Conservation (phyloP, 2,797 vertebrate genomes). For the Syngnathus acus region DNA sequence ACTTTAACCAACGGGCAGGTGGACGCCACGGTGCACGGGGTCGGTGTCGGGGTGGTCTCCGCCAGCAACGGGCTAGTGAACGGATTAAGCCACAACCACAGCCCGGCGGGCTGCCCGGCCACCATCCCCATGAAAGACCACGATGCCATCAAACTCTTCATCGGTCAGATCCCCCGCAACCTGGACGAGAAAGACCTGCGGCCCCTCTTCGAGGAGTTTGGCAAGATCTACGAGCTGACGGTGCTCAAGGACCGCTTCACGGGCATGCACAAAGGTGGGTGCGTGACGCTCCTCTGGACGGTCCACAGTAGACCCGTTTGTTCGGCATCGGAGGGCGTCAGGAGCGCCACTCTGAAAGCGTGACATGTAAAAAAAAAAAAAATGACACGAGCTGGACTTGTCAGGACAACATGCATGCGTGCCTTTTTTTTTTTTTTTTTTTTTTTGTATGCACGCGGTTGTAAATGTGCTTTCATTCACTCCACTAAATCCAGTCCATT, state of each 20-base stretch:
- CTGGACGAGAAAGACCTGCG: slow-evolving; percentile 99
- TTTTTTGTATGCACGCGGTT: slow-evolving; percentile 29
- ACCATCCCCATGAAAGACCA: slow-evolving; percentile 99
- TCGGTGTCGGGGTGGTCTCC: slow-evolving; percentile 81
- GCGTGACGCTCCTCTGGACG: slow-evolving; percentile 23
- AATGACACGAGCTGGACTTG: slow-evolving; percentile 15
- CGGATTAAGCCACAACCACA: slow-evolving; percentile 99
- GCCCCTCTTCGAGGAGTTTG: slow-evolving; percentile 99
- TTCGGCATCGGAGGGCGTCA: neutral
- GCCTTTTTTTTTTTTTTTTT: neutral
- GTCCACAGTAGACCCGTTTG: too few species aligned
- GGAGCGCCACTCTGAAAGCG: neutral
- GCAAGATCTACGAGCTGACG: slow-evolving; percentile 99
- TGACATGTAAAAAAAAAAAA: neutral
- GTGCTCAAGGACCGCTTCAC: slow-evolving; percentile 99
- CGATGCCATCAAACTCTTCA: slow-evolving; percentile 99
- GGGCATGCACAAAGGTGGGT: slow-evolving; percentile 99
- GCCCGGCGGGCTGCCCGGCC: slow-evolving; percentile 86
- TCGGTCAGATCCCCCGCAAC: slow-evolving; percentile 98
- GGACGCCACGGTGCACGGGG: slow-evolving; percentile 89
- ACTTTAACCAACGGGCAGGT: slow-evolving; percentile 99
- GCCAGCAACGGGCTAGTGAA: slow-evolving; percentile 96
- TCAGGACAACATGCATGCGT: slow-evolving; percentile 51
- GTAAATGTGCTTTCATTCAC: slow-evolving; percentile 53
- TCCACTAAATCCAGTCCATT: slow-evolving; percentile 42